Percentiles rank a stretch among this genome's conserved stretches.
Conservation (phyloP, 2,797 vertebrate species). For the Cuculus canorus region DNA sequence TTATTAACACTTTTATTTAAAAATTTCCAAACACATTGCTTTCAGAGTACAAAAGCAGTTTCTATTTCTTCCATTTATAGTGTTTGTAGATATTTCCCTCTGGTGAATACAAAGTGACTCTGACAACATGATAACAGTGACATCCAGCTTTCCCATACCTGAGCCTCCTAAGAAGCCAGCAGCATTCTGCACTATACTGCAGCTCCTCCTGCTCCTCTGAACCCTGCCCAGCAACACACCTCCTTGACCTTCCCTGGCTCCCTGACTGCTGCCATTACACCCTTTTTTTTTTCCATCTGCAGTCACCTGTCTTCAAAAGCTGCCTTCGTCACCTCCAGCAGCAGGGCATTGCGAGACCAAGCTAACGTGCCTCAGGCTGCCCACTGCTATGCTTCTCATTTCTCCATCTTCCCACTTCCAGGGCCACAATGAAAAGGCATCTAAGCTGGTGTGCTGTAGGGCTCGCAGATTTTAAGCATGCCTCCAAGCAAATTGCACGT, state of each 20-base stretch:
- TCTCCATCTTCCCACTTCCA: neutral
- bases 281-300: neutral
- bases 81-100: neutral
- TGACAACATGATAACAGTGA: neutral
- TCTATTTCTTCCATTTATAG: neutral
- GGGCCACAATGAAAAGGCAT: neutral
- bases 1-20: neutral
- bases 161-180: neutral
- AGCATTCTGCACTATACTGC: neutral
- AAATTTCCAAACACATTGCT: neutral
- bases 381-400: fast-evolving
- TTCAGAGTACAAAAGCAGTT: neutral
- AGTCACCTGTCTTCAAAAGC: neutral
- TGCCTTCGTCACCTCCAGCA: fast-evolving
- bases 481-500: fast-evolving
- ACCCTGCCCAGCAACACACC: fast-evolving
- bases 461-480: fast-evolving
- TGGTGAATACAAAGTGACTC: neutral
- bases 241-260: neutral
- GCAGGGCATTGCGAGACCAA: neutral
- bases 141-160: neutral
- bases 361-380: neutral
- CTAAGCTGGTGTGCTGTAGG: fast-evolving
- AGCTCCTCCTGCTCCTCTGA: neutral
- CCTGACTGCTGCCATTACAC: neutral